Evolutionary conservation across 2,888 invertebrate species (phyloP).

Genomic region (Aethes cnicana): DNA sequence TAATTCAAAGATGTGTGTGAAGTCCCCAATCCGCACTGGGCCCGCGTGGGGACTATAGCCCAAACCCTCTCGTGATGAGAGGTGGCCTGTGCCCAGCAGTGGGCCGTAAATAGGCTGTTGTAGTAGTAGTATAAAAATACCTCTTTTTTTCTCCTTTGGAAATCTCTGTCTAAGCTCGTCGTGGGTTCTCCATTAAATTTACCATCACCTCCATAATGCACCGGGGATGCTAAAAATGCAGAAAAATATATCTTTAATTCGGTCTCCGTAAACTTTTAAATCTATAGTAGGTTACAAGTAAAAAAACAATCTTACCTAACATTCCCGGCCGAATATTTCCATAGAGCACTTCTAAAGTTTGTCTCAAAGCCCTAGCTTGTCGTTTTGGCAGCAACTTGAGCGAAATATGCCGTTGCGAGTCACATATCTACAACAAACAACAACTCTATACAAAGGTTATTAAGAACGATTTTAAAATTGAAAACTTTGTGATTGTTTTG

Average conservation of each 20-base stretch:
- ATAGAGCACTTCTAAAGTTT: slow-evolving; percentile 89
- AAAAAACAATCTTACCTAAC: slow-evolving; percentile 34
- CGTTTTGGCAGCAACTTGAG: slow-evolving; percentile 93
- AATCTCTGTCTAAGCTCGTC: slow-evolving; percentile 90
- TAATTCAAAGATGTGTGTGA: too few species aligned
- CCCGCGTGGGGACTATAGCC: too few species aligned
- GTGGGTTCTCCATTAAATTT: slow-evolving; percentile 82
- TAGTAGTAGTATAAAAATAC: too few species aligned
- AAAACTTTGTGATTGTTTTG: too few species aligned
- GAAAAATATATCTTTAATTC: neutral
- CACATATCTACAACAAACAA: slow-evolving; percentile 85
- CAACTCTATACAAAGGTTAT: slow-evolving; percentile 5
- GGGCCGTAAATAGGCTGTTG: too few species aligned
- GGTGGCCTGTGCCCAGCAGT: too few species aligned
- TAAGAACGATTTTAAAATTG: too few species aligned
- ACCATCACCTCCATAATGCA: slow-evolving; percentile 64
- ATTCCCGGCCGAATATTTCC: slow-evolving; percentile 80
- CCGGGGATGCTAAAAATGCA: slow-evolving; percentile 60
- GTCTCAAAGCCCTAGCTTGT: slow-evolving; percentile 90
- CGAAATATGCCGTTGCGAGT: slow-evolving; percentile 91
- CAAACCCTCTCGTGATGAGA: too few species aligned
- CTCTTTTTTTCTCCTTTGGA: slow-evolving; percentile 90
- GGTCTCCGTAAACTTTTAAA: too few species aligned
- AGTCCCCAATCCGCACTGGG: too few species aligned
- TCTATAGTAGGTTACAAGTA: too few species aligned